A percentile compares a stretch with the other conserved stretches of the same genome.
These are phyloP conservation scores for Drosophila suboccidentalis DNA, from an alignment of 2,888 invertebrate genomes.

Conservation along the genomic window DNA sequence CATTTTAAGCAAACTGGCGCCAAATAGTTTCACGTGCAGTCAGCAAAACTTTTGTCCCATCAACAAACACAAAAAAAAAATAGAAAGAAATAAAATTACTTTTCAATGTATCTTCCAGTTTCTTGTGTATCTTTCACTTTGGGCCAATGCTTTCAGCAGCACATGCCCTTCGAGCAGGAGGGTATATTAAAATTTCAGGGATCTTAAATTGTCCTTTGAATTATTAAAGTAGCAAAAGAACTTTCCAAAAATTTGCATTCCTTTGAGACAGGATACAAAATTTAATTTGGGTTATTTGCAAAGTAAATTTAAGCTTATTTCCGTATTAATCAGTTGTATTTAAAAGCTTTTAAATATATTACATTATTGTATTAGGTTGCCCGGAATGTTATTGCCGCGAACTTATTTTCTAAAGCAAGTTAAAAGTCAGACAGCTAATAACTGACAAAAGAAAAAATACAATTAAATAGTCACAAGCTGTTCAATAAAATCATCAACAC, in stretches of 20 bases:
- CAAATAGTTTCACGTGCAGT: slow-evolving; percentile 65
- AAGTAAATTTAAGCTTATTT: too few species aligned
- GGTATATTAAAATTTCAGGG: not conserved
- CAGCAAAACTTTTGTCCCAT: slow-evolving; percentile 58
- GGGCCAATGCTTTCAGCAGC: slow-evolving; percentile 30
- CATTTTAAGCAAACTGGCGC: slow-evolving; percentile 57
- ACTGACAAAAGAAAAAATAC: too few species aligned
- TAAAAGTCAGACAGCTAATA: too few species aligned
- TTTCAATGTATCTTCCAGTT: slow-evolving; percentile 50
- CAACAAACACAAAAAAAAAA: slow-evolving; percentile 44
- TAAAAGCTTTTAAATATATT: too few species aligned
- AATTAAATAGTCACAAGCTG: too few species aligned
- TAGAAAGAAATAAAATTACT: slow-evolving; percentile 35
- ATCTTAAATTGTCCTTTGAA: not conserved
- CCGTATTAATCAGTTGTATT: too few species aligned
- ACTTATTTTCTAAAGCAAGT: too few species aligned
- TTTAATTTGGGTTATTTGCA: not conserved
- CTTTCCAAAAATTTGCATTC: not conserved
- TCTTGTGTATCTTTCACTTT: slow-evolving; percentile 36
- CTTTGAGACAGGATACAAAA: not conserved
- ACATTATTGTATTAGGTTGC: too few species aligned
- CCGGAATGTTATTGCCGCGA: too few species aligned
- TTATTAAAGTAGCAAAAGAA: not conserved
- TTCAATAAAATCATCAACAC: too few species aligned
- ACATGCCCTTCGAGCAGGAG: slow-evolving; percentile 6